Base-by-base conservation (phyloP, 2,888 invertebrate genomes). In the Urechis unicinctus region DNA sequence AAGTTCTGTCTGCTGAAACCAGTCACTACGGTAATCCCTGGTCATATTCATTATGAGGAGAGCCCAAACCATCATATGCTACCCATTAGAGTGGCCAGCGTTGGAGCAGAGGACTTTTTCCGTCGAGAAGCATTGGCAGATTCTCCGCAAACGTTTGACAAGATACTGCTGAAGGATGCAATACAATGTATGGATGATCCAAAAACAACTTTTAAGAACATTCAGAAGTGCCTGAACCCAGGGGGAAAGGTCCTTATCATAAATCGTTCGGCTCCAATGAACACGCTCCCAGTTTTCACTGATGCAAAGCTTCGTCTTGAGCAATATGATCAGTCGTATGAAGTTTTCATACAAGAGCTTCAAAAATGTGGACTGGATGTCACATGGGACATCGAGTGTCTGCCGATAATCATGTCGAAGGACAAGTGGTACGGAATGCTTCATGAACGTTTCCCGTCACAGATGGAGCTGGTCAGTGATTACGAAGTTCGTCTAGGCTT, bases 71-170 rank as follows among this genome's bases (percentile, higher is more conserved):
- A 68, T 50, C 69, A 67, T 50, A 60, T 70, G 57, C 55, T 74
- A 5, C 69, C 53, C 5, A 47, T 53, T 29, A 50, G 28, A 29
- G 52, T 72, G 21, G 66, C 71, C 4, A 63, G 71, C 55, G 68
- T 70, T 1, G 73, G 73, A 2, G 70, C 73, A 1, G 74, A 74
- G 53, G 73, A 74, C 51, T 73, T 65, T 53, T 74, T 74, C 61
- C 51, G 66, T 24, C 26, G 45, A 17, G 63, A 58, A 4, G 62
- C 53, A 56, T 17, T 57, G 5, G 25, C 5, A 55, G 42, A 55
- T 22, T 22, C 42, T 4, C 24, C 43, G 51, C 58, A 17, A 47
- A 41, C 63, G 49, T 74, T 69, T 56, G 72, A 74, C 51, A 68
- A 68, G 57, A 65, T 75, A 24, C 60, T 75, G 21, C 56, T 75